These are phyloP conservation scores for Enteromius unitaeniatus DNA, from an alignment of 2,797 vertebrate species.

Conservation along the genomic window DNA sequence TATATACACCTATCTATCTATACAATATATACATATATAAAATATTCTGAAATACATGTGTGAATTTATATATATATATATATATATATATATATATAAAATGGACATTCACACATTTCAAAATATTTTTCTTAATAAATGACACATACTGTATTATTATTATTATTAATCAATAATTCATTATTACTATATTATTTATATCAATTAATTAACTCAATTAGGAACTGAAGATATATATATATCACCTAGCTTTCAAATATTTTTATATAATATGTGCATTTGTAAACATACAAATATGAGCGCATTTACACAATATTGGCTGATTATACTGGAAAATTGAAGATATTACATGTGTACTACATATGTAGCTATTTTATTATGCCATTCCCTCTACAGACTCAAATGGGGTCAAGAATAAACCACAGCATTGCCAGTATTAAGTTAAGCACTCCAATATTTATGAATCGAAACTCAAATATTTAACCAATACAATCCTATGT, in stretches of 20 bases:
- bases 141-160: too few relatives aligned
- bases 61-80: too few relatives aligned
- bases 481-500: not conserved
- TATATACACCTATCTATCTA: too few relatives aligned
- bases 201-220: too few relatives aligned
- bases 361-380: not conserved
- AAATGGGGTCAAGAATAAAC: not conserved
- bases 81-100: too few relatives aligned
- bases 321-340: not conserved
- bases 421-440: not conserved
- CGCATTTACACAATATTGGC: not conserved
- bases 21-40: too few relatives aligned
- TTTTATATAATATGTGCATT: not conserved
- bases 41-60: too few relatives aligned
- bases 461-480: slow-evolving; percentile 17
- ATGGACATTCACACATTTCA: too few relatives aligned
- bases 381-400: not conserved
- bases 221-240: too few relatives aligned
- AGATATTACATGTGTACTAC: not conserved
- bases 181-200: not conserved
- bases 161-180: too few relatives aligned
- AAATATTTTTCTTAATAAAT: too few relatives aligned
- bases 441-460: not conserved
- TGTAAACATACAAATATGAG: not conserved
- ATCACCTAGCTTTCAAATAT: not conserved